Percentiles rank a stretch among this genome's conserved stretches.
These are phyloP conservation scores for Tinamus major DNA, from an alignment of 2,797 vertebrate species.

Conservation along the genomic window DNA sequence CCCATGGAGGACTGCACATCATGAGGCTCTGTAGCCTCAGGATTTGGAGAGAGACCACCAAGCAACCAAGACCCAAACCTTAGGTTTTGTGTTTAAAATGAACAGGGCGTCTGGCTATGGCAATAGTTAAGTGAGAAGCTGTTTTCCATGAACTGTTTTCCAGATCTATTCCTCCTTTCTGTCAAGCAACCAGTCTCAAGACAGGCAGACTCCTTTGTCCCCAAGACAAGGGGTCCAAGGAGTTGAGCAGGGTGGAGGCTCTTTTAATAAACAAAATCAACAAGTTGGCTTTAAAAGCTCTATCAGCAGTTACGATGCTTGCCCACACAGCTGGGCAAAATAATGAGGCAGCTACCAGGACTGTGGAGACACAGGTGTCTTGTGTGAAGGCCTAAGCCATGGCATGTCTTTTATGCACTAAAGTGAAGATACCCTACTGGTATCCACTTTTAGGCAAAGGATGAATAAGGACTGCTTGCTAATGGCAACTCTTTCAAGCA, in stretches of 20 bases:
- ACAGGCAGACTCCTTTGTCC: fast-evolving
- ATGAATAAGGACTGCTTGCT: neutral
- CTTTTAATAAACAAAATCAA: neutral
- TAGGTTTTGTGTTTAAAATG: neutral
- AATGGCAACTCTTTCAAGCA: neutral
- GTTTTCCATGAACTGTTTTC: neutral
- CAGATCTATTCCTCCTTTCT: neutral
- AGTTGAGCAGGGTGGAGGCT: neutral
- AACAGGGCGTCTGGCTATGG: neutral
- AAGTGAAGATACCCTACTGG: neutral
- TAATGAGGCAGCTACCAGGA: neutral
- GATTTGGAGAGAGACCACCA: neutral
- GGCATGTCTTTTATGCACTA: fast-evolving
- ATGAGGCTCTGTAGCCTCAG: neutral
- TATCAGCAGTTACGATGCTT: fast-evolving
- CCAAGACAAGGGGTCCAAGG: fast-evolving
- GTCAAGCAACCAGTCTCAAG: neutral
- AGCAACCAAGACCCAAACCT: neutral
- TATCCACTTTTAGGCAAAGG: neutral
- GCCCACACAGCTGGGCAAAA: fast-evolving
- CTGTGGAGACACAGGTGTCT: fast-evolving
- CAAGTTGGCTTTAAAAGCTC: neutral
- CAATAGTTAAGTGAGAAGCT: neutral
- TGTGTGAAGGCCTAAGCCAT: neutral
- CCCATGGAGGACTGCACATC: neutral